Evolutionary conservation across 2,888 invertebrate genomes (phyloP).

Genomic region (Orgyia antiqua): DNA sequence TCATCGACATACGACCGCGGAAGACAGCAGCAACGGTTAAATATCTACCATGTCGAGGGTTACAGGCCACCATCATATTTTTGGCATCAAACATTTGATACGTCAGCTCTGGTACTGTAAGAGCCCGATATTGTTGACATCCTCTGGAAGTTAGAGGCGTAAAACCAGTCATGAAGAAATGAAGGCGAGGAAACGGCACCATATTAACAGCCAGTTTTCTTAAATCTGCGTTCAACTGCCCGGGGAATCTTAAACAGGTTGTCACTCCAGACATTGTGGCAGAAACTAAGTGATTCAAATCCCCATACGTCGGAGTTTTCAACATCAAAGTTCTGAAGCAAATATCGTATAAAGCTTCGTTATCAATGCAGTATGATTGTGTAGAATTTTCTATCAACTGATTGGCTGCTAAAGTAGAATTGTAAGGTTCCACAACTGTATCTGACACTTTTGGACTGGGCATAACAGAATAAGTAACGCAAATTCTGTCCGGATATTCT

Average conservation of each 20-base stretch:
- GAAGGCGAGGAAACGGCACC: constrained; percentile 85
- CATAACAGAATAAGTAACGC: constrained; percentile 84
- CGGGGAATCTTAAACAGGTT: constrained; percentile 62
- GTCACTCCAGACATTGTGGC: constrained; percentile 68
- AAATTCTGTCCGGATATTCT: constrained; percentile 86
- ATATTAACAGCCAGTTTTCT: constrained; percentile 64
- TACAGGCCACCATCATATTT: constrained; percentile 97
- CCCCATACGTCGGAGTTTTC: constrained; percentile 87
- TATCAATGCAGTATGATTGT: constrained; percentile 84
- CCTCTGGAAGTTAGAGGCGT: constrained; percentile 87
- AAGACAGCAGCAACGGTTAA: constrained; percentile 93
- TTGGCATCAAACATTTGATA: constrained; percentile 95
- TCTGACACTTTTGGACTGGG: constrained; percentile 87
- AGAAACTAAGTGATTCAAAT: constrained; percentile 79
- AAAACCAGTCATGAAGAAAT: constrained; percentile 78
- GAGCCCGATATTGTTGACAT: constrained; percentile 88
- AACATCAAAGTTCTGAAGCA: constrained; percentile 86
- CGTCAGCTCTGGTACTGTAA: constrained; percentile 93
- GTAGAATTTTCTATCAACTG: constrained; percentile 85
- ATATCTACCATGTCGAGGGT: constrained; percentile 92
- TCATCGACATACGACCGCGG: constrained; percentile 95
- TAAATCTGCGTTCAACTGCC: constrained; percentile 85
- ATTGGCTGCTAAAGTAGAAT: constrained; percentile 82
- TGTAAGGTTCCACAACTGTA: constrained; percentile 82
- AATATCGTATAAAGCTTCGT: constrained; percentile 87